Base-by-base conservation (phyloP, 2,888 invertebrate genomes). In the Drosophila affinis region DNA sequence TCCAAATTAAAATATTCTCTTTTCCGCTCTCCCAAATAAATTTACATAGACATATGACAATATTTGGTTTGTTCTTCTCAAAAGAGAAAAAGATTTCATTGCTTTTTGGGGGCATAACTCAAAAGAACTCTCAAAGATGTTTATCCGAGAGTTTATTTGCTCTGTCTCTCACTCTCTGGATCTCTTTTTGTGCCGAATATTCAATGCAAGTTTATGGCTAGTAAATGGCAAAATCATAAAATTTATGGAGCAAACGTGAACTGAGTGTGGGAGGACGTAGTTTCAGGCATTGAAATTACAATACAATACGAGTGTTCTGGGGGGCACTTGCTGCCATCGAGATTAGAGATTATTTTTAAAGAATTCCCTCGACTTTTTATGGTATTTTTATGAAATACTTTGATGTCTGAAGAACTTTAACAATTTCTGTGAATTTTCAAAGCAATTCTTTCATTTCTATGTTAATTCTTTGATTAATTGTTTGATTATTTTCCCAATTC, bases 191-290 rank as follows among this genome's bases (percentile, higher is more conserved):
- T 51, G 32, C 17, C 34, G 46, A 12, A 61, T 27, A 70, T 56
- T n/a, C 49, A 44, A 65, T 29, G 18, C 14, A 49, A 55, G 49
- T 69, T 56, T 69, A 67, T 54, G 29, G 54, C 44, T 54, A 54
- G 68, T 68, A 55, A 55, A 68, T 49, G 57, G 10, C 45, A 39
- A 49, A 56, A 45, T 34, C 70, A 56, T 67, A 51, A 69, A 69
- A 34, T 69, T 17, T 57, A 56, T 49, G 12, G 44, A 45, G 24
- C n/a, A 45, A 51, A 67, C 70, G 32, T 70, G 58, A 51, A 46
- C 12, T n/a, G 71, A 70, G 39, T 69, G 4, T 27, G 3, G 7
- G 39, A 39, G n/a, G n/a, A 24, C 24, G 3, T 24, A 14, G 39
- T 6, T 39, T n/a, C 7, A 3, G 7, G 3, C 6, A 39, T 39